Evolutionary conservation across 2,113 vertebrate species (phyloP), one percentile per base, ranked within the genome.

Genomic region (Coturnix japonica): DNA sequence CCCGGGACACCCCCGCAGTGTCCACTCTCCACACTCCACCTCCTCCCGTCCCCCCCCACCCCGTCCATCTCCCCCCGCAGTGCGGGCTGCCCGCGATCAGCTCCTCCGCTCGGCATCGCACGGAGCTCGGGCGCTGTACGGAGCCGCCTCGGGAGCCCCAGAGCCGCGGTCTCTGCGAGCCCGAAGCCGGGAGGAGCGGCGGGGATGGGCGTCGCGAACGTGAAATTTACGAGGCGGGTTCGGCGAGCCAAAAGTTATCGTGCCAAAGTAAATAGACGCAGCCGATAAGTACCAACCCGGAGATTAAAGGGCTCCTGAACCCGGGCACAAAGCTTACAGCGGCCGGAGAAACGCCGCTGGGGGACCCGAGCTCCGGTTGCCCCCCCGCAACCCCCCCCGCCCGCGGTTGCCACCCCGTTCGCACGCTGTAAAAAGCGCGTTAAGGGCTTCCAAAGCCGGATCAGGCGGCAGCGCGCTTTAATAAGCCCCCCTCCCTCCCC

Each of bases 241-340:
- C 84, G 86, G 80, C 53, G 78, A 97, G 97, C 94, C 96, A 97
- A 97, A 97, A 98, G 96, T 97, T 97, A 93, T 88, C 79, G 56
- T 96, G 96, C 96, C 95, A 97, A 97, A 96, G 94, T 96, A 97
- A 98, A 97, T 97, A 97, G 96, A 97, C 95, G 95, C 77, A 86
- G 94, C 91, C 96, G 97, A 97, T 96, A 95, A 96, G 94, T 95
- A 96, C 90, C 86, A 94, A 80, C 94, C 94, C 85, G 49, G 49
- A 86, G 91, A 96, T 93, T 94, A 95, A 90, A 93, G 95, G 95
- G 86, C 81, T 94, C 69, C 87, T 87, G 83, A 89, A 66, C 66
- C 80, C 77, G 70, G 74, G 78, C 92, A 70, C 25, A 69, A 95
- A 96, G 81, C 84, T 89, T 91, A 49, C 92, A 87, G 72, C 85